Evolutionary conservation across 2,888 invertebrate genomes (phyloP), one percentile per base, ranked within the genome.

Genomic region (Coecobrya sp.): DNA sequence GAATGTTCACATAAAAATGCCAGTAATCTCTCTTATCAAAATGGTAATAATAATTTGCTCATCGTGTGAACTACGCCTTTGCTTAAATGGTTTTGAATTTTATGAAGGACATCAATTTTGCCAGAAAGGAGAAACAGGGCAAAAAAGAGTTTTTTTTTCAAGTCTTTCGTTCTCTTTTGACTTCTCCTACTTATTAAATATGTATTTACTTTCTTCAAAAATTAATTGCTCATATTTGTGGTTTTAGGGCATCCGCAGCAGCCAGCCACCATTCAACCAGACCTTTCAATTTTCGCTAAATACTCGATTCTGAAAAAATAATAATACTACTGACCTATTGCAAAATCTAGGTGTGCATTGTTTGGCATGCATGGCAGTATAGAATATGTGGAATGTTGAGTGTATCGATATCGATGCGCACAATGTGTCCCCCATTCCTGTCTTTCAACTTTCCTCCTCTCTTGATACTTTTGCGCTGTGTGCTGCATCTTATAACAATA

Each of bases 251-350:
- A 81, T n/a, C n/a, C n/a, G n/a, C n/a, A n/a, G n/a, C n/a, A n/a
- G n/a, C 11, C 52, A 81, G 7, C 52, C 25, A 52, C 76, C 52
- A 25, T 8, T 76, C 49, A 55, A 30, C 19, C 30, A 81, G 19
- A 36, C 81, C 81, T 81, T 81, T 59, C 81, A 81, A 1, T 59
- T 81, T 81, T 30, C 59, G 27, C 81, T 59, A 81, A 81, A 59
- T n/a, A 81, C 52, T 42, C 45, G 19, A 42, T 36, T 2, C 45
- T 68, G 85, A 25, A 65, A 65, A n/a, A n/a, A n/a, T n/a, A n/a
- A 86, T 30, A 25, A 68, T 62, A 68, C 84, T 86, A 86, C 86
- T 86, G 86, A 70, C 86, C 86, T 70, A 86, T 86, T 86, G 70
- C 86, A 49, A 86, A 86, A 86, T 70, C 49, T 86, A 86, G 86